Percentiles rank a stretch among this genome's conserved stretches.
phyloP scores from a whole-genome alignment of 2,888 invertebrate species.

The Ptilodon capucinus region DNA sequence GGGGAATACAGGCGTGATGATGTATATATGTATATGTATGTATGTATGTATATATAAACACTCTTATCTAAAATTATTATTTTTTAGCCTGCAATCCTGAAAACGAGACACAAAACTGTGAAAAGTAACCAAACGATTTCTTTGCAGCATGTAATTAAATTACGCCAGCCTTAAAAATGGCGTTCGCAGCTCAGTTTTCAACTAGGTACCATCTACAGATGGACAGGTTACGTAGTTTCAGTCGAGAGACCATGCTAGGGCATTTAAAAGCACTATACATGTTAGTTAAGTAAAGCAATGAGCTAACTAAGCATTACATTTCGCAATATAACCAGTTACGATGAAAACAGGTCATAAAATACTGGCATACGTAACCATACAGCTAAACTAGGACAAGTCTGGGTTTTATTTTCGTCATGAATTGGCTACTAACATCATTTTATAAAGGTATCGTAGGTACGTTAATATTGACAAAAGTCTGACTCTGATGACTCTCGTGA shows the following conservation, averaged over 20 bases:
- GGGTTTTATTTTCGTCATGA: no score
- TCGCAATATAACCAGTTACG: neutral
- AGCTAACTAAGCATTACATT: neutral
- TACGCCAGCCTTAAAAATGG: no score
- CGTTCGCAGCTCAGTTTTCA: no score
- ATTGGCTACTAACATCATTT: no score
- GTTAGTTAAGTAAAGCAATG: constrained; percentile 10
- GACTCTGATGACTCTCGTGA: neutral
- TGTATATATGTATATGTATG: no score
- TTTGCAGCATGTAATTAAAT: no score
- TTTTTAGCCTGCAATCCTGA: no score
- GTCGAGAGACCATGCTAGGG: constrained; percentile 6
- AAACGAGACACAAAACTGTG: no score
- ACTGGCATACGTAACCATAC: neutral
- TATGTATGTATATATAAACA: no score
- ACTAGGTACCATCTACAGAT: neutral
- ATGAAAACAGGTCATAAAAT: neutral
- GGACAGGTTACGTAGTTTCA: neutral
- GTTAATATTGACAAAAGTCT: neutral
- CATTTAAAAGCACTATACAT: constrained; percentile 24
- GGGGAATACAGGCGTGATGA: no score
- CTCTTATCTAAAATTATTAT: no score
- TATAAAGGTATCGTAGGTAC: neutral
- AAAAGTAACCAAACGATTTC: no score
- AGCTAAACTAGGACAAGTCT: neutral